Evolutionary conservation across 2,797 vertebrate genomes (phyloP).

Genomic region (Rhyacichthys aspro): DNA sequence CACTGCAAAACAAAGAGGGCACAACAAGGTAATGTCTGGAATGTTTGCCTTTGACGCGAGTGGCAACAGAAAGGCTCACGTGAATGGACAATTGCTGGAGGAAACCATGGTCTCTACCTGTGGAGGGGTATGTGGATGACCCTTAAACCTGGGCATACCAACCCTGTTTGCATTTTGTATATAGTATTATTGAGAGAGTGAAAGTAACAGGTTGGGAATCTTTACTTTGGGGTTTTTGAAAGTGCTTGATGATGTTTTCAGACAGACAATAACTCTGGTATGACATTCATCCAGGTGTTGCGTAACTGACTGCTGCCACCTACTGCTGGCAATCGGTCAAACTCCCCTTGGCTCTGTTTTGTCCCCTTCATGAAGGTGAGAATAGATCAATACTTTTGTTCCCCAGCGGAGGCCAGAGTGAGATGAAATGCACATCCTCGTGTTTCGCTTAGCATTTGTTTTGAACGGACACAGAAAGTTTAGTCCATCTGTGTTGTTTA

Average conservation of each 20-base stretch:
- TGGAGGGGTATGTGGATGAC: no score
- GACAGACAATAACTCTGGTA: not conserved
- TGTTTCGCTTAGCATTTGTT: constrained; percentile 54
- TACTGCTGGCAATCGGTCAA: constrained; percentile 62
- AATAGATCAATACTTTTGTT: constrained; percentile 66
- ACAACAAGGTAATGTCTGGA: constrained; percentile 10
- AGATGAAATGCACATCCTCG: constrained; percentile 44
- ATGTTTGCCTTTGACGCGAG: constrained; percentile 15
- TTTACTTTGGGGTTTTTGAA: no score
- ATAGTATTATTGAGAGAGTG: no score
- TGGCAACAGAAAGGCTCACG: constrained; percentile 8
- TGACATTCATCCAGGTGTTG: constrained; percentile 51
- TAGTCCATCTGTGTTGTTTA: not conserved
- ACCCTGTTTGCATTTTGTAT: no score
- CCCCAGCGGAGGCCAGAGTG: constrained; percentile 35
- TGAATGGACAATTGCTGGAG: not conserved
- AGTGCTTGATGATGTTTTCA: not conserved
- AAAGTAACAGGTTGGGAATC: no score
- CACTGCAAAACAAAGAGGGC: constrained; percentile 40
- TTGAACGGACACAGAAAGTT: constrained; percentile 29
- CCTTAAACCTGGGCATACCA: no score
- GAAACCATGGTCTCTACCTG: no score
- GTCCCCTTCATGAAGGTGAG: constrained; percentile 64
- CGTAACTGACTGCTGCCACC: constrained; percentile 78
- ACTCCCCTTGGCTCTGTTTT: constrained; percentile 22